phyloP scores from a whole-genome alignment of 2,888 invertebrate genomes.

The Papilio protenor region DNA sequence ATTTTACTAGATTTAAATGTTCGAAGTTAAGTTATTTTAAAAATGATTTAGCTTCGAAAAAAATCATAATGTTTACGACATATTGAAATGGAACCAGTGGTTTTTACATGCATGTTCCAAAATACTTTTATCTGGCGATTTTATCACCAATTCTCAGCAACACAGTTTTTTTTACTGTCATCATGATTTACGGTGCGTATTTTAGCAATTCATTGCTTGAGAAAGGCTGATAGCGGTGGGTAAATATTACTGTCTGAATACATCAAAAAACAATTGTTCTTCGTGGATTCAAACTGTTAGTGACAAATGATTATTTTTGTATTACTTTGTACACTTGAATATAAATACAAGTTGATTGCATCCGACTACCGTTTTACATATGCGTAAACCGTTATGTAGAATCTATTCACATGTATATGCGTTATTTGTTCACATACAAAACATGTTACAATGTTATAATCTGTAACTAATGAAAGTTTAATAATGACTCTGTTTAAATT shows the following conservation, averaged over 20 bases:
- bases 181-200: background rate
- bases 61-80: no score
- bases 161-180: background rate
- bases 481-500: no score
- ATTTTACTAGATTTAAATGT: background rate
- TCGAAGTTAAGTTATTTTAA: no score
- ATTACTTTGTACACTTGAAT: background rate
- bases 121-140: background rate
- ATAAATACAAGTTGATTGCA: conserved; percentile 1
- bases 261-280: background rate
- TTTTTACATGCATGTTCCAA: background rate
- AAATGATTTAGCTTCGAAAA: no score
- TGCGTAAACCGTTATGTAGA: background rate
- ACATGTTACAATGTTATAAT: background rate
- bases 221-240: conserved; percentile 1
- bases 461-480: background rate
- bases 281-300: background rate
- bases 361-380: background rate
- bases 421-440: background rate
- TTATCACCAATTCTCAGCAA: background rate
- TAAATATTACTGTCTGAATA: conserved; percentile 10
- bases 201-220: conserved; percentile 1
- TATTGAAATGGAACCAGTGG: no score
- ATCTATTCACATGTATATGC: background rate
- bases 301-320: background rate